Conservation (phyloP, 2,113 vertebrate species). For the Urocitellus parryii region DNA sequence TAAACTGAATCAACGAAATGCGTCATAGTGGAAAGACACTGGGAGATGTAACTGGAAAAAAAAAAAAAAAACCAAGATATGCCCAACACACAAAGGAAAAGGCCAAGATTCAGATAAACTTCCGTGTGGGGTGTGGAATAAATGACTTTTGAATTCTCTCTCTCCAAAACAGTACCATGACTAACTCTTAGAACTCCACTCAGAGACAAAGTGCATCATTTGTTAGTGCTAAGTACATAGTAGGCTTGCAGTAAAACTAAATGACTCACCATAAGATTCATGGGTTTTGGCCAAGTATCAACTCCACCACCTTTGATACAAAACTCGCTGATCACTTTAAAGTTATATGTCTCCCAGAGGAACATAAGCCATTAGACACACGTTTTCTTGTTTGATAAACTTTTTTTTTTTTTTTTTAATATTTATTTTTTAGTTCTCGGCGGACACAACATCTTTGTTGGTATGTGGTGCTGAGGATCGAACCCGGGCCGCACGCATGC, state of each 20-base stretch:
- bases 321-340: not conserved
- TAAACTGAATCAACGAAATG: conserved; percentile 28
- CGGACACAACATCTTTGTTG: too few relatives aligned
- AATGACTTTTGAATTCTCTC: conserved; percentile 57
- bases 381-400: not conserved
- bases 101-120: not conserved
- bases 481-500: too few relatives aligned
- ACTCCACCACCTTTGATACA: not conserved
- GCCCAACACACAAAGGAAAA: conserved; percentile 6
- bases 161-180: conserved; percentile 54
- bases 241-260: conserved; percentile 52
- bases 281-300: not conserved
- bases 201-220: not conserved
- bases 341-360: not conserved
- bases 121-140: not conserved
- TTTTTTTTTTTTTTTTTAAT: too few relatives aligned
- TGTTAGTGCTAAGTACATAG: not conserved
- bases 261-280: not conserved
- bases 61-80: conserved; percentile 23
- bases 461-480: too few relatives aligned
- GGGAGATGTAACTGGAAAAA: not conserved
- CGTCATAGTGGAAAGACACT: not conserved
- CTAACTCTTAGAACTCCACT: conserved; percentile 46
- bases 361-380: not conserved
- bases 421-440: too few relatives aligned